Percentiles rank a stretch among this genome's conserved stretches.
Conservation (phyloP, 64 coral and sea anemone species). For the Dendronephthya gigantea region DNA sequence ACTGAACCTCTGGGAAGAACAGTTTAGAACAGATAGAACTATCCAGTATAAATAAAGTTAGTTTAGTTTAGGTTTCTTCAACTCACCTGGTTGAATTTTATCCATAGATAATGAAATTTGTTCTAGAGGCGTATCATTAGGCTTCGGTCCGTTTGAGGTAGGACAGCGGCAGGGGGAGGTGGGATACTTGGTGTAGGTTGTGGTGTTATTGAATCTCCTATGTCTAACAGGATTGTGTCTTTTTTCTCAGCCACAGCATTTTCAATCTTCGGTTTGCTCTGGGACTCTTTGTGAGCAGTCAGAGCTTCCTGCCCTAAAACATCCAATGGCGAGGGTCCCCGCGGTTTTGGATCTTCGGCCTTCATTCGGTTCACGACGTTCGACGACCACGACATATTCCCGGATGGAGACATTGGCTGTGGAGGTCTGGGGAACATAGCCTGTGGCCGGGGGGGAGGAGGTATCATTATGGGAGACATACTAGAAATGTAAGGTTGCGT, state of each 20-base stretch:
- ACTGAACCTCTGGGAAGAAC: too few species aligned
- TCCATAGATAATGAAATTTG: constrained; percentile 84
- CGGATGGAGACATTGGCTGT: neutral
- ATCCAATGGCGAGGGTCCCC: neutral
- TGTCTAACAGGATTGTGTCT: neutral
- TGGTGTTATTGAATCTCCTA: neutral
- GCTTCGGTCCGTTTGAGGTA: neutral
- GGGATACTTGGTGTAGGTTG: neutral
- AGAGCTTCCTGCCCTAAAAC: neutral
- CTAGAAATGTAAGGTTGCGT: neutral
- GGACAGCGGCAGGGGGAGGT: neutral
- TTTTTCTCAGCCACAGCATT: neutral
- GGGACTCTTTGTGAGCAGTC: neutral
- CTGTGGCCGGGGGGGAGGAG: neutral
- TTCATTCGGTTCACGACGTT: constrained; percentile 16
- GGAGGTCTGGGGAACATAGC: neutral
- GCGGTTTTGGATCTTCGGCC: neutral
- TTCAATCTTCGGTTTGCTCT: neutral
- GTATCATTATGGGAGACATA: neutral
- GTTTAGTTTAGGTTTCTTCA: neutral
- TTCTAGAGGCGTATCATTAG: constrained; percentile 41
- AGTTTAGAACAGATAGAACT: too few species aligned
- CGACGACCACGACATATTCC: constrained; percentile 9
- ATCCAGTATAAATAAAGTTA: too few species aligned
- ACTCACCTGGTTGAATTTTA: constrained; percentile 72